These are phyloP conservation scores for Hyles euphorbiae DNA, from an alignment of 1,140 invertebrate genomes.

Conservation along the genomic window DNA sequence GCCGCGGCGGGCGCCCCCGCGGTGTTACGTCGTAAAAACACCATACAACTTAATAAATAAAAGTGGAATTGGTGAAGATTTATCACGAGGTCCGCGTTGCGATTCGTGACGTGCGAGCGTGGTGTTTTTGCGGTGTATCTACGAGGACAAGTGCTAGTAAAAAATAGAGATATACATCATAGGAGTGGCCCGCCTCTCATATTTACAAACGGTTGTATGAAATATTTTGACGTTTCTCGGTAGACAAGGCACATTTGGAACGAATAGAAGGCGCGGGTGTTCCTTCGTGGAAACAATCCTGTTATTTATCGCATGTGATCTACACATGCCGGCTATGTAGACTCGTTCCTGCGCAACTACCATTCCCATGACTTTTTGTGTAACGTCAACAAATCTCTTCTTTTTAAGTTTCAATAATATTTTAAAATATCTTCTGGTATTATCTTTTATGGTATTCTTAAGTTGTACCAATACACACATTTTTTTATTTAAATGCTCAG, in stretches of 20 bases:
- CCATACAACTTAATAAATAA: conserved; percentile 73
- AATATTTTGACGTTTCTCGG: conserved; percentile 71
- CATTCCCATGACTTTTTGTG: neutral
- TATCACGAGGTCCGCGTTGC: conserved; percentile 59
- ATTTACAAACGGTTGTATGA: conserved; percentile 48
- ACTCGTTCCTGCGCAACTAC: neutral
- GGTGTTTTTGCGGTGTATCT: conserved; percentile 39
- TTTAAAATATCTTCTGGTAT: no score
- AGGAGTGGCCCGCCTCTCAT: conserved; percentile 43
- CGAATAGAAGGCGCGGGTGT: conserved; percentile 31
- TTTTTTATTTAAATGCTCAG: no score
- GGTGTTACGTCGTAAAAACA: conserved; percentile 64
- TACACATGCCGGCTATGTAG: conserved; percentile 12
- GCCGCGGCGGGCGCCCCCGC: conserved; percentile 61
- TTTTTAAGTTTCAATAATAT: no score
- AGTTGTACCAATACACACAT: no score
- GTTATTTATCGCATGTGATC: conserved; percentile 22
- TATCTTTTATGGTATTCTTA: no score
- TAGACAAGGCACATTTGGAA: conserved; percentile 37
- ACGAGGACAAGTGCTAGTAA: conserved; percentile 41
- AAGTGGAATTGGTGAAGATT: conserved; percentile 68
- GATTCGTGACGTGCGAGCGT: conserved; percentile 45
- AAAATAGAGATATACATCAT: conserved; percentile 60
- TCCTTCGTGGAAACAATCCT: conserved; percentile 48
- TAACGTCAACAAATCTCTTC: neutral